Conservation (phyloP, 2,113 vertebrate genomes). For the Eublepharis macularius region DNA sequence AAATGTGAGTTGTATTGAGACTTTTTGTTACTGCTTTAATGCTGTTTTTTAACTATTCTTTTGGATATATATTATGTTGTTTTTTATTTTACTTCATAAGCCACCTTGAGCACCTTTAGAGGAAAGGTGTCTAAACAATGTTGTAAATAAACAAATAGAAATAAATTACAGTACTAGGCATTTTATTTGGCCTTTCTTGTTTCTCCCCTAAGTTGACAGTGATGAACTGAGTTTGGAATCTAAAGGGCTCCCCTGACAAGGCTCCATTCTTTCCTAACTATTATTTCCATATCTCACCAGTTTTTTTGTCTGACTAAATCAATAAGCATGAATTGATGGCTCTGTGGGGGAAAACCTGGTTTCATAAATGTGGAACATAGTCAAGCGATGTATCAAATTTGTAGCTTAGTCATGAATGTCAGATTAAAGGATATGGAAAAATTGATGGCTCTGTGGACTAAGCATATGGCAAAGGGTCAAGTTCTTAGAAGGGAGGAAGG, state of each 20-base stretch:
- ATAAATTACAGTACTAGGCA: too few species aligned
- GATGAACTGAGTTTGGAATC: slow-evolving; percentile 31
- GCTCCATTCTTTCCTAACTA: slow-evolving; percentile 21
- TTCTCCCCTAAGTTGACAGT: not conserved
- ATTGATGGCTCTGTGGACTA: not conserved
- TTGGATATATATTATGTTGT: too few species aligned
- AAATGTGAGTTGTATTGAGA: too few species aligned
- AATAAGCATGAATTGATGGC: slow-evolving; percentile 32
- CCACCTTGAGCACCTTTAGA: too few species aligned
- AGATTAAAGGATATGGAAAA: not conserved
- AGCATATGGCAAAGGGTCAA: not conserved
- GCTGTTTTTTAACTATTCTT: too few species aligned
- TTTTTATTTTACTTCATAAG: too few species aligned
- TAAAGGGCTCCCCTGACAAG: slow-evolving; percentile 40
- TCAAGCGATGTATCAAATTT: slow-evolving; percentile 17
- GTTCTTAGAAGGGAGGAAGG: not conserved
- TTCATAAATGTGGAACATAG: slow-evolving; percentile 11
- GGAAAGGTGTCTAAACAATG: too few species aligned
- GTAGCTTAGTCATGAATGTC: not conserved
- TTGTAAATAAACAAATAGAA: too few species aligned
- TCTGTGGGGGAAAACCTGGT: slow-evolving; percentile 26
- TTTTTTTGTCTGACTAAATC: slow-evolving; percentile 42
- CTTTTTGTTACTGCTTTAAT: too few species aligned
- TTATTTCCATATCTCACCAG: slow-evolving; percentile 45
- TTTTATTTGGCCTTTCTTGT: too few species aligned